These are phyloP conservation scores for Philypnodon macrostomus DNA, from an alignment of 2,797 vertebrate species.

Conservation along the genomic window DNA sequence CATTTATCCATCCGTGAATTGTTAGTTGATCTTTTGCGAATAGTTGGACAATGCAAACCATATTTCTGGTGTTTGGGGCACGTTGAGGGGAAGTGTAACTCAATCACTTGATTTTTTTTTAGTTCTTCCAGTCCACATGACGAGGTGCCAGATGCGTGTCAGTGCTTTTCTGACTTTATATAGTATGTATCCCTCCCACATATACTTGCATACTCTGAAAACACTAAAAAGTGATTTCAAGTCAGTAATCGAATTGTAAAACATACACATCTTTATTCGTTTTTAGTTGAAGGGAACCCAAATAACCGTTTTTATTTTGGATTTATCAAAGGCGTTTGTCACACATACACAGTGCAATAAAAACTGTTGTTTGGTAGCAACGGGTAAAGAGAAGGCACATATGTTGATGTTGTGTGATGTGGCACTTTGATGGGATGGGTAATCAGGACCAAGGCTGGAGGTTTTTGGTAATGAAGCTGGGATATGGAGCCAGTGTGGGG, in stretches of 20 bases:
- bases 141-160: slow-evolving; percentile 76
- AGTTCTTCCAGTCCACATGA: slow-evolving; percentile 55
- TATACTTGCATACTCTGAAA: slow-evolving; percentile 52
- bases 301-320: slow-evolving; percentile 60
- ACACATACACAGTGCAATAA: slow-evolving; percentile 60
- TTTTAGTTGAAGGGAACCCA: slow-evolving; percentile 34
- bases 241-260: slow-evolving; percentile 29
- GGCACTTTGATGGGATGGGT: slow-evolving; percentile 57
- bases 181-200: slow-evolving; percentile 58
- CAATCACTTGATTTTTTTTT: slow-evolving; percentile 66
- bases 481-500: slow-evolving; percentile 29
- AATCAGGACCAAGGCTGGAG: slow-evolving; percentile 49
- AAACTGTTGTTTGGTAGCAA: slow-evolving; percentile 55
- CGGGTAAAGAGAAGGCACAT: slow-evolving; percentile 46
- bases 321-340: slow-evolving; percentile 69
- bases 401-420: slow-evolving; percentile 67
- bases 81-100: slow-evolving; percentile 72
- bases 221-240: slow-evolving; percentile 51
- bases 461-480: slow-evolving; percentile 39
- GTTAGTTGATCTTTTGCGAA: slow-evolving; percentile 74
- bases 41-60: slow-evolving; percentile 71
- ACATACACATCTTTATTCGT: slow-evolving; percentile 26
- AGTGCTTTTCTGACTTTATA: slow-evolving; percentile 69
- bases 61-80: slow-evolving; percentile 74
- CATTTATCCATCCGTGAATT: slow-evolving; percentile 77